Conservation (phyloP, 2,888 invertebrate species). For the Serrognathus titanus region DNA sequence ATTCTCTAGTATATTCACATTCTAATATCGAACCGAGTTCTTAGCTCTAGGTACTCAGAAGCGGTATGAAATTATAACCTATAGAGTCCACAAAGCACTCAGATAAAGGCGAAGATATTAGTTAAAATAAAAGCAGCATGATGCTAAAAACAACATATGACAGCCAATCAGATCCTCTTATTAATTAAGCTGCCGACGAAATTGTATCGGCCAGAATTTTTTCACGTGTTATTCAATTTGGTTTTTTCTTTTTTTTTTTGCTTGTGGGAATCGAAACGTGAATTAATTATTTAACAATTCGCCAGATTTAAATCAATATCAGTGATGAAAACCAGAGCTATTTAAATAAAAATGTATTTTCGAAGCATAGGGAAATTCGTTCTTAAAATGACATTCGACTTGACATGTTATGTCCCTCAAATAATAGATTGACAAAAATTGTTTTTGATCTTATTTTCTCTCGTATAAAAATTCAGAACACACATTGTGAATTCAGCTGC, state of each 20-base stretch:
- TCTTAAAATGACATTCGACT: too few species aligned
- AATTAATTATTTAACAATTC: conserved; percentile 23
- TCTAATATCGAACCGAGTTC: conserved; percentile 18
- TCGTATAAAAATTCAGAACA: conserved; percentile 38
- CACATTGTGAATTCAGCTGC: conserved; percentile 36
- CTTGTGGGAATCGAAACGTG: background rate
- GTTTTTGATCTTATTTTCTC: conserved; percentile 42
- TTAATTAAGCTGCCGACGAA: conserved; percentile 36
- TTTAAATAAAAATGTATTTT: too few species aligned
- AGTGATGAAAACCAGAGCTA: too few species aligned
- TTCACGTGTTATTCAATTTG: background rate
- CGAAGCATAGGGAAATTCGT: too few species aligned
- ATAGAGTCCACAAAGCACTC: conserved; percentile 25
- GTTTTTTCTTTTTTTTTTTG: background rate
- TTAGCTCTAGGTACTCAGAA: conserved; percentile 18
- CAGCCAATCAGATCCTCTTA: conserved; percentile 37
- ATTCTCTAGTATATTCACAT: conserved; percentile 12
- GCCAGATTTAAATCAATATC: conserved; percentile 8
- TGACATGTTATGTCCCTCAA: conserved; percentile 29
- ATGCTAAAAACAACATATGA: conserved; percentile 40
- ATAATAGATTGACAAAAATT: conserved; percentile 37
- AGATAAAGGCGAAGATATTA: conserved; percentile 37
- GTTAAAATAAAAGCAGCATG: conserved; percentile 39
- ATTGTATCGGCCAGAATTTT: conserved; percentile 20
- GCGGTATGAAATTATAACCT: conserved; percentile 27